Evolutionary conservation across 23 tunicate species (phyloP).

Genomic region (Halocynthia roretzi): DNA sequence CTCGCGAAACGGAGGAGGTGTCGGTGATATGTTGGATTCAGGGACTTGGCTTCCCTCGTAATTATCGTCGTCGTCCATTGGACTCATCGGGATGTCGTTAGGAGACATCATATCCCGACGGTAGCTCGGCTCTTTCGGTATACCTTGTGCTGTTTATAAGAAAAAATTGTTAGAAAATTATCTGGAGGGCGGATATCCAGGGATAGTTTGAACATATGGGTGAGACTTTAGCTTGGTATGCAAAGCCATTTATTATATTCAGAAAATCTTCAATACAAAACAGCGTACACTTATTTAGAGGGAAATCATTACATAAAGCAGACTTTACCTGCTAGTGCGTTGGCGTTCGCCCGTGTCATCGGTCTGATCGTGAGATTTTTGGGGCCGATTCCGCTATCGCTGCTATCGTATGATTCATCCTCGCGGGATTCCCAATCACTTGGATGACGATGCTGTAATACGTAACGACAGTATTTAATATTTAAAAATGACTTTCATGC

Average conservation of each 20-base stretch:
- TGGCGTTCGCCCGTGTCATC: slow-evolving; percentile 57
- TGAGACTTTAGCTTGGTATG: no score
- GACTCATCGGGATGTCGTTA: slow-evolving; percentile 7
- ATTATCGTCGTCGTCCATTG: slow-evolving; percentile 40
- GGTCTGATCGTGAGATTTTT: slow-evolving; percentile 81
- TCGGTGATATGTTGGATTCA: slow-evolving; percentile 3
- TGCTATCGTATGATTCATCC: slow-evolving; percentile 77
- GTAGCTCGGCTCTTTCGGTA: slow-evolving; percentile 11
- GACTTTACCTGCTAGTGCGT: slow-evolving; percentile 17
- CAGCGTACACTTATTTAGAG: no score
- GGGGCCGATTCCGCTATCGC: slow-evolving; percentile 97
- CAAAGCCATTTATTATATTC: no score
- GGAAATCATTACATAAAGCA: no score
- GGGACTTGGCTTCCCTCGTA: slow-evolving; percentile 6
- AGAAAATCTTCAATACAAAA: no score
- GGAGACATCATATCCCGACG: slow-evolving; percentile 4
- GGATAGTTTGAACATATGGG: no score
- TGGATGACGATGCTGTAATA: neutral
- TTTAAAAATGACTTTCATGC: neutral
- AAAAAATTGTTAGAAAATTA: neutral
- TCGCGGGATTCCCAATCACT: slow-evolving; percentile 56
- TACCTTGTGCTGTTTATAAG: neutral
- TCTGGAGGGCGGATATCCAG: no score
- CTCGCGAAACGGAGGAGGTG: slow-evolving; percentile 22
- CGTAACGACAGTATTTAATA: neutral